Base-by-base conservation (phyloP, 2,797 vertebrate genomes). In the Dallia pectoralis region DNA sequence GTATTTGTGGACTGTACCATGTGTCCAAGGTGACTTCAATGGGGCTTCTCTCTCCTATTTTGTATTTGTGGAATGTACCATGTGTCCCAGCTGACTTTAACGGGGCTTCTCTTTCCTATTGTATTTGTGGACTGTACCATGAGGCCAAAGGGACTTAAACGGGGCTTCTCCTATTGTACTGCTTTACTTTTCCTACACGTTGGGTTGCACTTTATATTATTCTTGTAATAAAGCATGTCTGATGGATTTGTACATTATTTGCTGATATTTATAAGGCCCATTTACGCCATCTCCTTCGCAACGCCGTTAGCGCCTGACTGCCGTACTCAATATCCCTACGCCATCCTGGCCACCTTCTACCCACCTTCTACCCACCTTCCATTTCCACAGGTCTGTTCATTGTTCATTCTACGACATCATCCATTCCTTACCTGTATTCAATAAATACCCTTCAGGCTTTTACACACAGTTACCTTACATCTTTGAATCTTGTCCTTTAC, bases 21-120 rank as follows among this genome's bases (percentile, higher is more conserved):
- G 18, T 48, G 12, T 30, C 65, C 49, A 56, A 32, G 44, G 67
- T 49, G 16, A 61, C 48, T 33, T 47, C 40, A 33, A 69, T 63
- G 33, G n/a, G 29, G 29, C 32, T 69, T 73, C 27, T 18, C 32
- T 15, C n/a, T n/a, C n/a, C n/a, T n/a, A n/a, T 66, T 25, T 3
- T 62, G 67, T 76, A 67, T 59, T 68, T 36, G 36, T 44, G 48
- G 22, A 25, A 19, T 48, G 65, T 67, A 65, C 44, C 22, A 59
- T 22, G 18, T 48, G 12, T 30, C 65, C 49, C 40, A 32, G 44
- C 56, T 49, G 16, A 61, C 48, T 33, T 47, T 29, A 33, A 69
- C 63, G 33, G n/a, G 29, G 29, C 32, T 69, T 73, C n/a, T n/a
- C n/a, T n/a, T 18, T 18, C 32, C n/a, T 66, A 36, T 3, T 62